Percentiles rank a stretch among this genome's conserved stretches.
Evolutionary conservation across 2,888 invertebrate species (phyloP).

Genomic region (Clanis bilineata): DNA sequence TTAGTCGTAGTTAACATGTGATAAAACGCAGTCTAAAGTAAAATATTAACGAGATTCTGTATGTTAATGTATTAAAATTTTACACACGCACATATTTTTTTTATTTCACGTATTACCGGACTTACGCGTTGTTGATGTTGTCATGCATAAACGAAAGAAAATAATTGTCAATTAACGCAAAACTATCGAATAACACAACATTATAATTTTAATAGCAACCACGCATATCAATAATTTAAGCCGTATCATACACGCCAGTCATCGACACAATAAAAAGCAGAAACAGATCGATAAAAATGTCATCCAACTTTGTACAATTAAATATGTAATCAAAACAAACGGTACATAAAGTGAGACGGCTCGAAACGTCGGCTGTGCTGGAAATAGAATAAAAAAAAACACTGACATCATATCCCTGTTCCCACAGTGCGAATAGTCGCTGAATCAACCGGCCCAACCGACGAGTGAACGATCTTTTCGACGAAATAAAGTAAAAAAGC

Average conservation of each 20-base stretch:
- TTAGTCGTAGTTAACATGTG: constrained; percentile 50
- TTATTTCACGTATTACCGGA: constrained; percentile 6
- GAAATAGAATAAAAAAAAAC: constrained; percentile 37
- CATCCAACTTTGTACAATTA: constrained; percentile 25
- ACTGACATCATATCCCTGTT: constrained; percentile 70
- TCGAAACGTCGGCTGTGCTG: constrained; percentile 23
- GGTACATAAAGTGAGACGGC: constrained; percentile 40
- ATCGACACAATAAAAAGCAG: constrained; percentile 20
- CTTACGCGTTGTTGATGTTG: background rate
- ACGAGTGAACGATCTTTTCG: constrained; percentile 65
- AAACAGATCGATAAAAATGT: constrained; percentile 28
- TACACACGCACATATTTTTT: background rate
- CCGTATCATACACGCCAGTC: constrained; percentile 10
- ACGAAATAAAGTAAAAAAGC: constrained; percentile 47
- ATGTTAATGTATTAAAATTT: constrained; percentile 10
- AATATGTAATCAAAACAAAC: constrained; percentile 54
- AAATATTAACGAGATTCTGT: constrained; percentile 31
- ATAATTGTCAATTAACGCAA: background rate
- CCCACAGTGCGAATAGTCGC: constrained; percentile 56
- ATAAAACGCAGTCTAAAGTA: constrained; percentile 46
- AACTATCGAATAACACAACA: background rate
- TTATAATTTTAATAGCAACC: background rate
- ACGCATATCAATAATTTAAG: constrained; percentile 3
- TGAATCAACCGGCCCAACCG: constrained; percentile 47
- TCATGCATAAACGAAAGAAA: background rate